Evolutionary conservation across 2,113 vertebrate genomes (phyloP).

Genomic region (Heterotilapia buettikoferi): DNA sequence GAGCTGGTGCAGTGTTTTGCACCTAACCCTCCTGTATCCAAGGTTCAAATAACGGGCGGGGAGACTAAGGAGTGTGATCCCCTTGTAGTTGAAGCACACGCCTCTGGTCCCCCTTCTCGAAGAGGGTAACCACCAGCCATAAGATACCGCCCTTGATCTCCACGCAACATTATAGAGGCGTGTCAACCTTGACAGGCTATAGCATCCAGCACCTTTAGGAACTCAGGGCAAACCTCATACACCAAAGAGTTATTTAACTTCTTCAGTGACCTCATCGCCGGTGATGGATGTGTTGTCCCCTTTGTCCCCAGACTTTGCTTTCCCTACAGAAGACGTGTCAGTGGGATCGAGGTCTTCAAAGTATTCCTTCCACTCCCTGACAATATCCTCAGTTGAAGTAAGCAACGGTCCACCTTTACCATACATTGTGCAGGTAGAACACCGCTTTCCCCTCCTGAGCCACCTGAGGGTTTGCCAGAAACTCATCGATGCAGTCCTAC

Average conservation of each 20-base stretch:
- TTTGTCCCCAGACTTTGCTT: neutral
- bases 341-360: neutral
- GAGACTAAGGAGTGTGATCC: neutral
- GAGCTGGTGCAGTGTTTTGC: neutral
- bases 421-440: neutral
- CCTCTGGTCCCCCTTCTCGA: neutral
- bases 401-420: neutral
- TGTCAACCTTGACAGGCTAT: neutral
- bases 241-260: neutral
- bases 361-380: neutral
- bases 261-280: neutral
- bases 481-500: neutral
- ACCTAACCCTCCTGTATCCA: neutral
- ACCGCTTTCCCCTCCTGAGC: neutral
- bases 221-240: neutral
- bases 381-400: neutral
- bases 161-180: neutral
- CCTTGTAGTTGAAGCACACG: neutral
- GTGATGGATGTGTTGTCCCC: neutral
- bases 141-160: neutral
- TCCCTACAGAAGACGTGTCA: neutral
- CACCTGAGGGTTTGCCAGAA: neutral
- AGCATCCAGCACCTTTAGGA: neutral
- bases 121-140: neutral
- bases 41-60: neutral